A percentile compares a stretch with the other conserved stretches of the same genome.
These are phyloP conservation scores for Toxostoma redivivum DNA, from an alignment of 2,113 vertebrate genomes.

Conservation along the genomic window DNA sequence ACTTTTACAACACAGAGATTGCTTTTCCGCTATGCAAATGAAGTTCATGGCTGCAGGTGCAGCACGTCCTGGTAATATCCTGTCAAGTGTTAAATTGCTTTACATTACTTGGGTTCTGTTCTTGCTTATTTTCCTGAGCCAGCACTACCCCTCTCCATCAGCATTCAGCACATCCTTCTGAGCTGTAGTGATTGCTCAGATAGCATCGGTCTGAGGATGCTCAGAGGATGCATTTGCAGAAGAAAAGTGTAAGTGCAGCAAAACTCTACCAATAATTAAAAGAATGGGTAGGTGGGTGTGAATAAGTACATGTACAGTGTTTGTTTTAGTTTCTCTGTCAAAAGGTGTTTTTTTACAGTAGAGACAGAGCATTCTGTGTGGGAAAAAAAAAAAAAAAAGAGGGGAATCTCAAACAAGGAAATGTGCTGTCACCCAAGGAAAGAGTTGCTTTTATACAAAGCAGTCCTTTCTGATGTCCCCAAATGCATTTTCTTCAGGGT, in stretches of 20 bases:
- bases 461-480: not conserved
- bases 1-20: not conserved
- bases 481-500: not conserved
- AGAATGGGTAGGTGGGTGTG: not conserved
- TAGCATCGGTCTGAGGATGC: not conserved
- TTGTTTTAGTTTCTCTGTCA: not conserved
- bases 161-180: not conserved
- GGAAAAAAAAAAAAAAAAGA: not conserved
- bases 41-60: not conserved
- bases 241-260: not conserved
- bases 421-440: not conserved
- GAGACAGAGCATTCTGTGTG: not conserved
- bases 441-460: not conserved
- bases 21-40: not conserved
- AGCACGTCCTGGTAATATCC: not conserved
- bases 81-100: not conserved
- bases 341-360: accelerated
- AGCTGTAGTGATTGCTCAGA: not conserved
- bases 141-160: not conserved
- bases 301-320: not conserved
- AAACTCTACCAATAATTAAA: not conserved
- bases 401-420: not conserved
- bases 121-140: not conserved
- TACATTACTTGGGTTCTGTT: not conserved
- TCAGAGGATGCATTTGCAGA: not conserved